phyloP scores from a whole-genome alignment of 2,113 vertebrate species.

The Barnardius zonarius region DNA sequence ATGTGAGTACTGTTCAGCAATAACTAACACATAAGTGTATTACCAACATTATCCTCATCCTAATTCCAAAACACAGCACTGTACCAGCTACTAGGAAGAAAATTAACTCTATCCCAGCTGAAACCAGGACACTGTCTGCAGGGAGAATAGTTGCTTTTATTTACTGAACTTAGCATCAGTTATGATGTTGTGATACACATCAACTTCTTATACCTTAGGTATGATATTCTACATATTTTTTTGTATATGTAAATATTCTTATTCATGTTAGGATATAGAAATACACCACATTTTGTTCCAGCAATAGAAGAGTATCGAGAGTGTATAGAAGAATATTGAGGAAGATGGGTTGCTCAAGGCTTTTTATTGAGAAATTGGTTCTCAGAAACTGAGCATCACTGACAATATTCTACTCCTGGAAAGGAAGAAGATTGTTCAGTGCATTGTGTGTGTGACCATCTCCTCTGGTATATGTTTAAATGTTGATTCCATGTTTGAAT shows the following conservation, averaged over 20 bases:
- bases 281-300: neutral
- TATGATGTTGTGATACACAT: neutral
- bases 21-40: neutral
- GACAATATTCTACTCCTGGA: neutral
- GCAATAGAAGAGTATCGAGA: neutral
- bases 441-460: neutral
- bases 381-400: neutral
- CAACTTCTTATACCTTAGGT: neutral
- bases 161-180: neutral
- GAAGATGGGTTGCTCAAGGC: neutral
- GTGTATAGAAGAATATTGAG: neutral
- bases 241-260: neutral
- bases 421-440: neutral
- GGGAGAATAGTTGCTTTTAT: neutral
- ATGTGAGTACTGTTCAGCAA: neutral
- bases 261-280: neutral
- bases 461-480: neutral
- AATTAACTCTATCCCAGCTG: neutral
- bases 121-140: neutral
- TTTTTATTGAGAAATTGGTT: neutral
- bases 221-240: neutral
- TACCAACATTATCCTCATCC: neutral
- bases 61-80: neutral
- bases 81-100: neutral
- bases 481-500: neutral